A percentile compares a stretch with the other conserved stretches of the same genome.
These are phyloP conservation scores for Bubo blakistoni DNA, from an alignment of 2,113 vertebrate genomes.

Conservation along the genomic window DNA sequence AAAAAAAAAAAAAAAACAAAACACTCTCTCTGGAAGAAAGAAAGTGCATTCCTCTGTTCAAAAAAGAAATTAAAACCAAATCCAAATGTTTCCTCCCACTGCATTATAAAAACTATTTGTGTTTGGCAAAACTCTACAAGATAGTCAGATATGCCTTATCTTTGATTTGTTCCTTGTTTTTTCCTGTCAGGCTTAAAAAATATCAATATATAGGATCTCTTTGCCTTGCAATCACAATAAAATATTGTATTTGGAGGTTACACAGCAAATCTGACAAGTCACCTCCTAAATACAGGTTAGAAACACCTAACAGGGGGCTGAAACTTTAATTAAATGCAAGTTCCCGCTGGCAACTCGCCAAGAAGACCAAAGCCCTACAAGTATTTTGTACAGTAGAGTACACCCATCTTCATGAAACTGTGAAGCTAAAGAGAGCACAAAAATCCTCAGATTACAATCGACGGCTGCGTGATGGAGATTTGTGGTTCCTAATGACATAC, in stretches of 20 bases:
- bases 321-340: neutral
- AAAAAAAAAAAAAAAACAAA: fast-evolving
- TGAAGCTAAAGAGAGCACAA: neutral
- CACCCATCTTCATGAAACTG: neutral
- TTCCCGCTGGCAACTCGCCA: neutral
- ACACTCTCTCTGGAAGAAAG: neutral
- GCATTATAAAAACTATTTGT: neutral
- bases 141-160: neutral
- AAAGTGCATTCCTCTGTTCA: neutral
- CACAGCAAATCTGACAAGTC: neutral
- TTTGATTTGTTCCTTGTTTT: neutral
- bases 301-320: neutral
- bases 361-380: neutral
- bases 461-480: fast-evolving
- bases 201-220: neutral
- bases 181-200: neutral
- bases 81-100: neutral
- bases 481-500: fast-evolving
- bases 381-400: neutral
- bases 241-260: neutral
- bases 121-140: neutral
- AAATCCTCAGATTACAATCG: neutral
- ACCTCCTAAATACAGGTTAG: neutral
- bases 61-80: neutral
- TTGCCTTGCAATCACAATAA: neutral